These are phyloP conservation scores for Sebastolobus alascanus DNA, from an alignment of 2,797 vertebrate genomes.

Conservation along the genomic window DNA sequence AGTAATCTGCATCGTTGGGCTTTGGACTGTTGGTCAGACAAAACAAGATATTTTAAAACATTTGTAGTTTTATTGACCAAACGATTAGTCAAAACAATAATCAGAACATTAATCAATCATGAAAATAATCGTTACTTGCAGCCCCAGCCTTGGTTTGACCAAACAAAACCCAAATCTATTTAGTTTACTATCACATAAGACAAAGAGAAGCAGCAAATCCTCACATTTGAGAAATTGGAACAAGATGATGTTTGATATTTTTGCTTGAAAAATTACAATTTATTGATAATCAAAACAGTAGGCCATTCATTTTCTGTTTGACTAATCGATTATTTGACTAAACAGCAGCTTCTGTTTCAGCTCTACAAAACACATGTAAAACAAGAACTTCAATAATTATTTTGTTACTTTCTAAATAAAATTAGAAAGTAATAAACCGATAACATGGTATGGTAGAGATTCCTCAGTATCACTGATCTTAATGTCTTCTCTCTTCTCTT, in stretches of 20 bases:
- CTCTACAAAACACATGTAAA: not conserved
- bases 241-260: no score
- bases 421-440: not conserved
- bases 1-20: not conserved
- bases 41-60: not conserved
- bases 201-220: no score
- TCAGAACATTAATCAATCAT: not conserved
- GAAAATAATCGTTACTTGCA: not conserved
- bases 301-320: no score
- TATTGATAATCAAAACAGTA: no score
- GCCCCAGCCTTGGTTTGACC: no score
- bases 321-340: not conserved
- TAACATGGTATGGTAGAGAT: not conserved
- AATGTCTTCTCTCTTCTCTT: constrained; percentile 9
- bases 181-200: not conserved
- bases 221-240: no score
- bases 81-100: not conserved
- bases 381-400: not conserved
- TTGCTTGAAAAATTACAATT: no score
- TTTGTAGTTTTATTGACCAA: not conserved
- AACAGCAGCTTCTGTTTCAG: not conserved
- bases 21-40: not conserved
- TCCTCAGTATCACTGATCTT: not conserved
- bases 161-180: not conserved
- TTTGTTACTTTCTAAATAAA: not conserved